These are phyloP conservation scores for Drosophila helvetica DNA, from an alignment of 2,888 invertebrate species.

Conservation along the genomic window DNA sequence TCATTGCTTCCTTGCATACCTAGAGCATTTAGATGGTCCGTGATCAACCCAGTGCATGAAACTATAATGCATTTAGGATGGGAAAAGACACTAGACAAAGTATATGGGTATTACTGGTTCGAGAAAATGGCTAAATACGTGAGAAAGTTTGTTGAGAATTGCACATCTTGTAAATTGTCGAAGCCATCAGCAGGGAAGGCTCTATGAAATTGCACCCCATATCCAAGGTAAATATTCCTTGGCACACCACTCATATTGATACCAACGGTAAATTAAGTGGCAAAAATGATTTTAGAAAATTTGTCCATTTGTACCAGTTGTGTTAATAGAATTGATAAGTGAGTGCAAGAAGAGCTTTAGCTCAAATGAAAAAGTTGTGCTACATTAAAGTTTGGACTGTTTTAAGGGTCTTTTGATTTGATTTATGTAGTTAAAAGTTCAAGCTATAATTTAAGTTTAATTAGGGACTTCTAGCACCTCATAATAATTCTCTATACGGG, in stretches of 20 bases:
- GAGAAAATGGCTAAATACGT: background rate
- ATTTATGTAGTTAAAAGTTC: too few species aligned
- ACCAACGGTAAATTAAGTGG: slow-evolving; percentile 5
- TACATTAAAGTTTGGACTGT: too few species aligned
- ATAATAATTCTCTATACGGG: too few species aligned
- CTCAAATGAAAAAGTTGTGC: too few species aligned
- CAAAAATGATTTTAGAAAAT: too few species aligned
- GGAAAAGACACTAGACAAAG: slow-evolving; percentile 16
- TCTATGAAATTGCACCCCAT: slow-evolving; percentile 18
- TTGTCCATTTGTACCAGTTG: too few species aligned
- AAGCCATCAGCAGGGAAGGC: slow-evolving; percentile 3
- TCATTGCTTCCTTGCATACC: too few species aligned
- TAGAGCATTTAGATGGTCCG: background rate
- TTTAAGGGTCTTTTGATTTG: too few species aligned
- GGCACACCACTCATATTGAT: slow-evolving; percentile 7
- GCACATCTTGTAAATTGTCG: slow-evolving; percentile 3
- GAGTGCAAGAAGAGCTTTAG: too few species aligned
- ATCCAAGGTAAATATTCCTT: slow-evolving; percentile 9
- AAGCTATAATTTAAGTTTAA: too few species aligned
- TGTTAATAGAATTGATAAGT: too few species aligned
- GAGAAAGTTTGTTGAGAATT: slow-evolving; percentile 21
- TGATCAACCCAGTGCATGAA: slow-evolving; percentile 18
- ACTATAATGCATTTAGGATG: slow-evolving; percentile 21
- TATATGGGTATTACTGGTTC: slow-evolving; percentile 27
- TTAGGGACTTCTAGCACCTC: too few species aligned